phyloP scores from a whole-genome alignment of 1,140 invertebrate species.

The Polypedilum vanderplanki region DNA sequence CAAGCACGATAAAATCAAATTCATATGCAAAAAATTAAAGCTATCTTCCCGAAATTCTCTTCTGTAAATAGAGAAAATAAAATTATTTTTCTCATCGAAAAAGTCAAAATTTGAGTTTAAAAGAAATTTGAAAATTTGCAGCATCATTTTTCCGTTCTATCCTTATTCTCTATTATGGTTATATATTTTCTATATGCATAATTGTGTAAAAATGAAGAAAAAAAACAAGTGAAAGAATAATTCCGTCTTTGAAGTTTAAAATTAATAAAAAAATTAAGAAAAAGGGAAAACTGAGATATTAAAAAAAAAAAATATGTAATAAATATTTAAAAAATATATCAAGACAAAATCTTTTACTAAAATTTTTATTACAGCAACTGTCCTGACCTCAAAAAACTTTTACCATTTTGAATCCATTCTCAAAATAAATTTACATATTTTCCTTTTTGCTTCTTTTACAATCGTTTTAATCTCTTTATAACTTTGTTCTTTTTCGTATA shows the following conservation, averaged over 20 bases:
- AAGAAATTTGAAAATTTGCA: background rate
- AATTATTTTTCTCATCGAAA: background rate
- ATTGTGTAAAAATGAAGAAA: conserved; percentile 17
- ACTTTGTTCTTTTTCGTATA: no score
- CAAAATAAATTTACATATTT: no score
- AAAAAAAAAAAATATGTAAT: conserved; percentile 9
- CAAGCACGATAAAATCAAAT: background rate
- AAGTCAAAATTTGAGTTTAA: background rate
- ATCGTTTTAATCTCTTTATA: no score
- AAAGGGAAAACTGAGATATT: conserved; percentile 8
- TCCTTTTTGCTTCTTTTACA: no score
- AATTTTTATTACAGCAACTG: no score
- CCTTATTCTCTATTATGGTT: background rate
- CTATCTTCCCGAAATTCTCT: background rate
- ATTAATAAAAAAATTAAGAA: conserved; percentile 16
- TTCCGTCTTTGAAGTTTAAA: conserved; percentile 1
- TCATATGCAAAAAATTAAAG: background rate
- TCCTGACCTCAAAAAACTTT: no score
- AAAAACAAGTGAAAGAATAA: conserved; percentile 22
- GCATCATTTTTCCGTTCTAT: background rate
- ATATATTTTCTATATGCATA: background rate
- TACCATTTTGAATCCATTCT: no score
- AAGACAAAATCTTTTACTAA: no score
- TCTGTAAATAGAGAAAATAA: background rate
- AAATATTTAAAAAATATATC: conserved; percentile 24